Evolutionary conservation across 1,140 invertebrate genomes (phyloP).

Genomic region (Aphis gossypii): DNA sequence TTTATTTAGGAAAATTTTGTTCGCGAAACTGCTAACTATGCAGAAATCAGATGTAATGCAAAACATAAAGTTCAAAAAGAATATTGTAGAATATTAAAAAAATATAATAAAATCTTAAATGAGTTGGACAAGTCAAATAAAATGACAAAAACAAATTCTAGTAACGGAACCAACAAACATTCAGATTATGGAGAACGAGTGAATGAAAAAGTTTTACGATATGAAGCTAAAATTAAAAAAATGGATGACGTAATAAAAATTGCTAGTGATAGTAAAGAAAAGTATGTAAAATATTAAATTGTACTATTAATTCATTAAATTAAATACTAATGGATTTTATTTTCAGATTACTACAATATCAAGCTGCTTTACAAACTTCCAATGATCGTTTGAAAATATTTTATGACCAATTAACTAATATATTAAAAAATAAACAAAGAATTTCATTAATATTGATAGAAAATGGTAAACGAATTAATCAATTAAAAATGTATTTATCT

Average conservation of each 20-base stretch:
- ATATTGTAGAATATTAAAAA: slow-evolving; percentile 27
- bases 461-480: neutral
- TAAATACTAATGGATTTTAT: neutral
- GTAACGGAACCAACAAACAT: neutral
- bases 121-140: neutral
- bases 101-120: slow-evolving; percentile 26
- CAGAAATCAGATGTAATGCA: slow-evolving; percentile 28
- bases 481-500: slow-evolving; percentile 6
- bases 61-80: slow-evolving; percentile 35
- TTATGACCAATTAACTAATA: neutral
- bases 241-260: slow-evolving; percentile 30
- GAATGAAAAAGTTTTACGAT: neutral
- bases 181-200: neutral
- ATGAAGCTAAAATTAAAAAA: slow-evolving; percentile 41
- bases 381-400: slow-evolving; percentile 36
- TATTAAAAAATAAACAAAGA: neutral
- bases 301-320: too few relatives aligned
- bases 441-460: neutral
- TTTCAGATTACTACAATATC: slow-evolving; percentile 41
- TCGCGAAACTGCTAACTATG: neutral
- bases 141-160: neutral
- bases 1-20: slow-evolving; percentile 33
- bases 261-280: slow-evolving; percentile 42
- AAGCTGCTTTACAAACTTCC: neutral
- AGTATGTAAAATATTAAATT: neutral